A percentile compares a stretch with the other conserved stretches of the same genome.
These are phyloP conservation scores for Sander lucioperca DNA, from an alignment of 2,113 vertebrate species.

Conservation along the genomic window DNA sequence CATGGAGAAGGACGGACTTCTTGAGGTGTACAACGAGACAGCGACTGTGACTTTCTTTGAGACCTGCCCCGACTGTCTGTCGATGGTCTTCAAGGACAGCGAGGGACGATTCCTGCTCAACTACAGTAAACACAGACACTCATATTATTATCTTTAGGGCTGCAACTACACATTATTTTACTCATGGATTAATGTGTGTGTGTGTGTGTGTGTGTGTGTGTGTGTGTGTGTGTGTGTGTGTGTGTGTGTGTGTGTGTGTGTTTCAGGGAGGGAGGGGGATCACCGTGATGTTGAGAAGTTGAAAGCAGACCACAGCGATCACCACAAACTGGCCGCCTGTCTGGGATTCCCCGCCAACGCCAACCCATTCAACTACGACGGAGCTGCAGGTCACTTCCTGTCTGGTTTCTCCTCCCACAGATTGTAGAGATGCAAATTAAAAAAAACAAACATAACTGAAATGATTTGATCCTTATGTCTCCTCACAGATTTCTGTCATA, in stretches of 20 bases:
- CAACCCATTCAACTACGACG: not conserved
- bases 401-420: too few species aligned
- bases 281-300: not conserved
- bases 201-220: conserved; percentile 19
- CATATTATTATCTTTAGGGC: too few species aligned
- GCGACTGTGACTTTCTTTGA: not conserved
- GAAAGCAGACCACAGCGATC: accelerated
- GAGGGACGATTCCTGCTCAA: not conserved
- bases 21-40: not conserved
- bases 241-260: conserved; percentile 23
- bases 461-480: not conserved
- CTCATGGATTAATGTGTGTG: too few species aligned
- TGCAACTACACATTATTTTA: too few species aligned
- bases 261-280: conserved; percentile 16
- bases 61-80: conserved; percentile 8
- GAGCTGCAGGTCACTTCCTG: not conserved
- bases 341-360: not conserved
- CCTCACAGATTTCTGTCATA: conserved; percentile 31
- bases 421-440: too few species aligned
- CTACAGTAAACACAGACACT: too few species aligned
- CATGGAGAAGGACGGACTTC: not conserved
- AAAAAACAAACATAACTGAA: too few species aligned
- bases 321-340: not conserved
- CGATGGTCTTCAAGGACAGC: not conserved
- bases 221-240: conserved; percentile 19